Conservation (phyloP, 2,888 invertebrate genomes). For the Volucella inflata region DNA sequence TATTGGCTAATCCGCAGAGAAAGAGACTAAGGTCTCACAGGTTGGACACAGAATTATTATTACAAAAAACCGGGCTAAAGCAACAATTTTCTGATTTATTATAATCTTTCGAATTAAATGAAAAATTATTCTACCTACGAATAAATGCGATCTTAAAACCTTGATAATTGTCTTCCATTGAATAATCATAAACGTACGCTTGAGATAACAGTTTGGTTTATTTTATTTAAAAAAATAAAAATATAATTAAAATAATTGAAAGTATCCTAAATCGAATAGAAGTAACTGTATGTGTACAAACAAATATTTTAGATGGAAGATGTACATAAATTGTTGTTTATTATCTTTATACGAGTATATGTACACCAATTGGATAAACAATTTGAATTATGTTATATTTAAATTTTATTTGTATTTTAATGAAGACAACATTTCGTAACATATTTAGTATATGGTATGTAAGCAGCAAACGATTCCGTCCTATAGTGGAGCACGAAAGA, state of each 20-base stretch:
- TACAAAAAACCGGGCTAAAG: conserved; percentile 62
- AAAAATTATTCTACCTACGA: no score
- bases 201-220: conserved; percentile 1
- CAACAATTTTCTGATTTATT: conserved; percentile 45
- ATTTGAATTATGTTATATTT: conserved; percentile 21
- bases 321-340: conserved; percentile 52
- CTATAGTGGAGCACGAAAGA: conserved; percentile 71
- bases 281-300: conserved; percentile 48
- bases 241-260: neutral
- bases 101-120: neutral
- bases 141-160: conserved; percentile 5
- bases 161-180: conserved; percentile 66
- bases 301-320: conserved; percentile 18
- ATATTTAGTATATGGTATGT: no score
- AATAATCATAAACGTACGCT: conserved; percentile 6
- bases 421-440: conserved; percentile 49
- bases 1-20: conserved; percentile 41
- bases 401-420: conserved; percentile 36
- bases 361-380: neutral
- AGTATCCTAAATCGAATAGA: no score
- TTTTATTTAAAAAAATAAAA: conserved; percentile 15
- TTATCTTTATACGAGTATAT: conserved; percentile 17
- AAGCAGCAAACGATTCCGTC: conserved; percentile 75
- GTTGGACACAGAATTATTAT: conserved; percentile 3
- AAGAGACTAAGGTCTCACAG: neutral